Conservation (phyloP, 2,797 vertebrate genomes). For the Acipenser transmontanus region DNA sequence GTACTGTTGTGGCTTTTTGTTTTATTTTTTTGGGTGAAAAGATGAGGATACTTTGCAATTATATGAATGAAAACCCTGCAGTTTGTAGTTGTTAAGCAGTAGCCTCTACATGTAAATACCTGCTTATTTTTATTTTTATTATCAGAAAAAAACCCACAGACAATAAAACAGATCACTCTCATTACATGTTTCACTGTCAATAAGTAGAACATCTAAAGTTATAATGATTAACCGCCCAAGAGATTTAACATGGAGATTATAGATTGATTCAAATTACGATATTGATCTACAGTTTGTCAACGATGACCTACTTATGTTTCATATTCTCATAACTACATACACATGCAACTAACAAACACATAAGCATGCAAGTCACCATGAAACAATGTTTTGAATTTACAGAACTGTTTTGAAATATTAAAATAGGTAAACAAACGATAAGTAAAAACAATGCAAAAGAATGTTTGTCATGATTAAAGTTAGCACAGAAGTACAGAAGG, state of each 20-base stretch:
- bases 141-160: slow-evolving; percentile 47
- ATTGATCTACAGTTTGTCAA: slow-evolving; percentile 21
- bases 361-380: slow-evolving; percentile 59
- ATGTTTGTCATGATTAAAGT: slow-evolving; percentile 20
- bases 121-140: slow-evolving; percentile 51
- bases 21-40: too few relatives aligned
- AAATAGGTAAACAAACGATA: slow-evolving; percentile 27
- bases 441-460: slow-evolving; percentile 5
- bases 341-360: slow-evolving; percentile 59
- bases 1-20: too few relatives aligned
- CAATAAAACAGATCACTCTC: slow-evolving; percentile 51
- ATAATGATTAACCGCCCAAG: slow-evolving; percentile 4
- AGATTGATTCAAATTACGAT: slow-evolving; percentile 49
- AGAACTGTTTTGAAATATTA: slow-evolving; percentile 63
- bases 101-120: slow-evolving; percentile 26
- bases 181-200: slow-evolving; percentile 43
- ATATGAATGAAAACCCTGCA: too few relatives aligned
- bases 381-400: slow-evolving; percentile 56
- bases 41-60: too few relatives aligned
- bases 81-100: neutral
- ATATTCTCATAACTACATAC: slow-evolving; percentile 55
- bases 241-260: slow-evolving; percentile 11
- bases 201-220: slow-evolving; percentile 42
- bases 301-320: slow-evolving; percentile 18
- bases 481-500: slow-evolving; percentile 48